A percentile compares a stretch with the other conserved stretches of the same genome.
Evolutionary conservation across 2,797 vertebrate genomes (phyloP).

Genomic region (Spizella passerina): DNA sequence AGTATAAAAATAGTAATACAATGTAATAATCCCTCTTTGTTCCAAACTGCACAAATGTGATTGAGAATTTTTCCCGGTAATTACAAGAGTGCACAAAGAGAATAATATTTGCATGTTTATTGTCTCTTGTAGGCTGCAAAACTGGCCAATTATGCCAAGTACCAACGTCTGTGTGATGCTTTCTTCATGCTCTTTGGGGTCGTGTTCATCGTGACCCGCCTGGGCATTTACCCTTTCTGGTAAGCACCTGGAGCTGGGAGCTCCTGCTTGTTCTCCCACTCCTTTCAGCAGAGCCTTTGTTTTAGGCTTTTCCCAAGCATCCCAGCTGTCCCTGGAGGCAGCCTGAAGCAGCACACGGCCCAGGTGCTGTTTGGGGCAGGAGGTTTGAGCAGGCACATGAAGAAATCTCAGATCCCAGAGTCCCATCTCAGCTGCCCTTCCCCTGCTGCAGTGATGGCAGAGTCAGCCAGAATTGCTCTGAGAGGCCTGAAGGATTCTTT

Average conservation of each 20-base stretch:
- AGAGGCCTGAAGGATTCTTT: neutral
- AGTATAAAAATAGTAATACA: neutral
- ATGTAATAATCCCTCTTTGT: neutral
- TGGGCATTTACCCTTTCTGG: constrained; percentile 94
- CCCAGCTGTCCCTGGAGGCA: neutral
- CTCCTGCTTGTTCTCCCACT: neutral
- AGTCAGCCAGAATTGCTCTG: neutral
- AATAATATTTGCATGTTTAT: neutral
- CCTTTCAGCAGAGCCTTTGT: neutral
- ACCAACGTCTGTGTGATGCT: constrained; percentile 89
- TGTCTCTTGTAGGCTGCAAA: constrained; percentile 87
- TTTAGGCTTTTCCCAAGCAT: neutral
- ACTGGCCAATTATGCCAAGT: constrained; percentile 95
- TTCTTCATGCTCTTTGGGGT: constrained; percentile 90
- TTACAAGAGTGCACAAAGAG: neutral
- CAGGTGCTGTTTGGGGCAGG: neutral
- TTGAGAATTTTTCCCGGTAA: neutral
- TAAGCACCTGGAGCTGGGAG: constrained; percentile 71
- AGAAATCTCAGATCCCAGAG: neutral
- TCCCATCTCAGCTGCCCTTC: neutral
- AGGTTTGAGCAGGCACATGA: neutral
- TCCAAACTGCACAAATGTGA: neutral
- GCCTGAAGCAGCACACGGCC: neutral
- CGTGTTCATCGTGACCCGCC: constrained; percentile 89
- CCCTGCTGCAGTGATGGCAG: neutral